phyloP scores from a whole-genome alignment of 1,140 invertebrate species.

The Pseudobourletiella spinata region DNA sequence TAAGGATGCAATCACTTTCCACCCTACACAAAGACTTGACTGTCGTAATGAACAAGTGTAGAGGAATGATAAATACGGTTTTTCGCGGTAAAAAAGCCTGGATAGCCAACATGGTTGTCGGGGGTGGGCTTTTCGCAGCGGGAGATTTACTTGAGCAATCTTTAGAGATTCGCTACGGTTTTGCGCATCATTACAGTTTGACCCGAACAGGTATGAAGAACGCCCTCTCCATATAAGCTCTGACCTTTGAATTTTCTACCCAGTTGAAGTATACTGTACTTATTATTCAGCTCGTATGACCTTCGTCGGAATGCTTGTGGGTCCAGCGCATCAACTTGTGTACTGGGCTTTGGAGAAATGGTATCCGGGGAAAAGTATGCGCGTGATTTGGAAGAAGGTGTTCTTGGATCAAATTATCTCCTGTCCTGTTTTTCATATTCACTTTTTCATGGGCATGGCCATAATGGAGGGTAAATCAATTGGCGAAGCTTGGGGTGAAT shows the following conservation, averaged over 20 bases:
- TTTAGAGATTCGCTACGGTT: neutral
- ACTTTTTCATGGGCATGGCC: slow-evolving; percentile 63
- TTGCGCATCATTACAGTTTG: neutral
- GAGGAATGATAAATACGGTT: too few species aligned
- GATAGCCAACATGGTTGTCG: neutral
- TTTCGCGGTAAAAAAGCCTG: too few species aligned
- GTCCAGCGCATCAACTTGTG: slow-evolving; percentile 66
- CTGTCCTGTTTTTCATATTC: slow-evolving; percentile 59
- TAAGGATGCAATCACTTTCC: too few species aligned
- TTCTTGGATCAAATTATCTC: slow-evolving; percentile 59
- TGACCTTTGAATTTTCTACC: too few species aligned
- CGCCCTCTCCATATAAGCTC: too few species aligned
- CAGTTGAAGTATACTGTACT: too few species aligned
- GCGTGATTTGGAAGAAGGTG: slow-evolving; percentile 57
- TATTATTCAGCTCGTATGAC: slow-evolving; percentile 52
- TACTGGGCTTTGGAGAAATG: slow-evolving; percentile 60
- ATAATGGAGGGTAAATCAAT: slow-evolving; percentile 51
- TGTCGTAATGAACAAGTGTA: too few species aligned
- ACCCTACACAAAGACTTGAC: too few species aligned
- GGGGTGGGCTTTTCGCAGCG: neutral
- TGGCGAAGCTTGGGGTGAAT: slow-evolving; percentile 48
- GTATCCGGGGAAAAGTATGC: slow-evolving; percentile 51
- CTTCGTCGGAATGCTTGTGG: slow-evolving; percentile 55
- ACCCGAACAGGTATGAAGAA: neutral
- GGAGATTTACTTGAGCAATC: neutral